These are phyloP conservation scores for Archocentrus centrarchus DNA, from an alignment of 2,113 vertebrate genomes.

Conservation along the genomic window DNA sequence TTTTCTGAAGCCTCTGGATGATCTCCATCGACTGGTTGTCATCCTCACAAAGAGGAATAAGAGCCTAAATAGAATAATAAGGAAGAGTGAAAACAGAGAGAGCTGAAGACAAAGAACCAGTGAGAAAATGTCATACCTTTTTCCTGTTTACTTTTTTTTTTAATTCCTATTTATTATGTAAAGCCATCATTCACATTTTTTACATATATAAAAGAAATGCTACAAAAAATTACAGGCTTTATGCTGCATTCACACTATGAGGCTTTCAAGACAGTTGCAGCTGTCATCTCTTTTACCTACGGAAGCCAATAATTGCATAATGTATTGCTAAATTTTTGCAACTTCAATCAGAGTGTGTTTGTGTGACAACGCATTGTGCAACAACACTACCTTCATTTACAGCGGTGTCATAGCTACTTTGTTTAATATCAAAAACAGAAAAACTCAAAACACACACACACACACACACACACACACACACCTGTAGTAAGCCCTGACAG, in stretches of 20 bases:
- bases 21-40: constrained; percentile 92
- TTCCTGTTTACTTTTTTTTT: background rate
- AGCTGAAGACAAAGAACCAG: background rate
- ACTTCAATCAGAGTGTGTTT: background rate
- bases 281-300: background rate
- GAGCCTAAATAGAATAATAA: constrained; percentile 76
- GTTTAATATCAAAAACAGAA: fast-evolving
- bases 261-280: background rate
- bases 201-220: background rate
- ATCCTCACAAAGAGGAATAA: constrained; percentile 89
- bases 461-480: constrained; percentile 40
- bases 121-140: fast-evolving
- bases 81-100: background rate
- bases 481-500: constrained; percentile 91
- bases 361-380: background rate
- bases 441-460: background rate
- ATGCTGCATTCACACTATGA: background rate
- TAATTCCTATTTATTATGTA: background rate
- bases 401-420: background rate
- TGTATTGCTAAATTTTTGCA: background rate
- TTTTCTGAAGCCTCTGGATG: constrained; percentile 91
- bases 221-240: too few relatives aligned
- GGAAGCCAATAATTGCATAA: background rate
- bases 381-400: background rate
- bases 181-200: too few relatives aligned